phyloP scores from a whole-genome alignment of 2,113 vertebrate genomes.

The Galbula dea region DNA sequence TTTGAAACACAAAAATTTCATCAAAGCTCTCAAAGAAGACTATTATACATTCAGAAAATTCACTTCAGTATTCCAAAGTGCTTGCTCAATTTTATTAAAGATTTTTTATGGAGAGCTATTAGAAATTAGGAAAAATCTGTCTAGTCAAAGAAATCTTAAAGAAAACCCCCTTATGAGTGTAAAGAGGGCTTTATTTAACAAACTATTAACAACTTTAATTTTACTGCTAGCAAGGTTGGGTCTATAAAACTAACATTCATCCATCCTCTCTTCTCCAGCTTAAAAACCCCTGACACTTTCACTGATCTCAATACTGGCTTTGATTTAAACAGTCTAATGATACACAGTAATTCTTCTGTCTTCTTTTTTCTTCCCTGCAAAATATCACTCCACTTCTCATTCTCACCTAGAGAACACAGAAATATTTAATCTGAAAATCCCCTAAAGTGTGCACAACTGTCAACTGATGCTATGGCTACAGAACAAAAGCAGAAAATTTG shows the following conservation, averaged over 20 bases:
- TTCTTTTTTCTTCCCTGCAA: neutral
- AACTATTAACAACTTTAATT: neutral
- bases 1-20: neutral
- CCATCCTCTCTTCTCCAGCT: neutral
- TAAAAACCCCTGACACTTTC: neutral
- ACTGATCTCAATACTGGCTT: neutral
- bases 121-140: neutral
- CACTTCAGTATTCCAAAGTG: neutral
- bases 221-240: neutral
- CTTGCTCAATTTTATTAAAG: neutral
- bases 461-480: neutral
- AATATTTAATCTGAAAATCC: neutral
- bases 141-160: neutral
- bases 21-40: neutral
- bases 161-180: neutral
- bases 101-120: neutral
- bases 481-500: neutral
- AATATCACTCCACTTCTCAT: neutral
- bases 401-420: neutral
- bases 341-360: neutral
- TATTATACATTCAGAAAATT: neutral
- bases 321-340: neutral
- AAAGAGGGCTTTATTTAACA: neutral
- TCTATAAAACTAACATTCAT: neutral
- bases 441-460: neutral